These are phyloP conservation scores for Urosaurus nigricauda DNA, from an alignment of 2,797 vertebrate species.

Conservation along the genomic window DNA sequence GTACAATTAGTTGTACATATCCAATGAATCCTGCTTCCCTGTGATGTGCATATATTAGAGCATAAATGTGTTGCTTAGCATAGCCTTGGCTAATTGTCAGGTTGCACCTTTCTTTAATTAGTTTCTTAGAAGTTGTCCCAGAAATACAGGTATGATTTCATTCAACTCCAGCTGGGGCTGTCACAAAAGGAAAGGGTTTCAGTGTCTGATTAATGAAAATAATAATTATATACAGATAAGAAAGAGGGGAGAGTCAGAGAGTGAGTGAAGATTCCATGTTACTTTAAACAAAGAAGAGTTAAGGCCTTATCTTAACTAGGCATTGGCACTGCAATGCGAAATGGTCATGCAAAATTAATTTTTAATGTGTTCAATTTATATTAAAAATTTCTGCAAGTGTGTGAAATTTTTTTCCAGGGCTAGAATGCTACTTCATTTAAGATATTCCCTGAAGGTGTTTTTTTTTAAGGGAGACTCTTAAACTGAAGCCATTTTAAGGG, in stretches of 20 bases:
- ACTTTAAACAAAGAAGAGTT: slow-evolving; percentile 87
- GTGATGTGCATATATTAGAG: slow-evolving; percentile 59
- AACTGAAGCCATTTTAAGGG: slow-evolving; percentile 88
- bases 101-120: slow-evolving; percentile 90
- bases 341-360: slow-evolving; percentile 90
- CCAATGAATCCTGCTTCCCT: slow-evolving; percentile 83
- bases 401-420: slow-evolving; percentile 85
- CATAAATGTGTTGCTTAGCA: slow-evolving; percentile 70
- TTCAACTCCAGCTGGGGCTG: slow-evolving; percentile 81
- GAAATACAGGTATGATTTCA: slow-evolving; percentile 85
- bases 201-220: slow-evolving; percentile 86
- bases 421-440: slow-evolving; percentile 88
- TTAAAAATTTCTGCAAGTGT: slow-evolving; percentile 90
- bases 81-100: slow-evolving; percentile 78
- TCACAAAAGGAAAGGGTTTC: slow-evolving; percentile 73
- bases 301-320: slow-evolving; percentile 87
- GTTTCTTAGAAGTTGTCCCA: slow-evolving; percentile 84
- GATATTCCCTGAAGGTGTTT: slow-evolving; percentile 90
- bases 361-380: slow-evolving; percentile 90
- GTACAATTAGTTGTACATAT: slow-evolving; percentile 49
- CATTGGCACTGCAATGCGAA: slow-evolving; percentile 86
- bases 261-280: slow-evolving; percentile 77
- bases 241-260: slow-evolving; percentile 59
- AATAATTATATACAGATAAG: slow-evolving; percentile 84
- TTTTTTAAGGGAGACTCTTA: slow-evolving; percentile 87